Evolutionary conservation across 2,113 vertebrate species (phyloP), one percentile per base, ranked within the genome.

Genomic region (Peromyscus maniculatus): DNA sequence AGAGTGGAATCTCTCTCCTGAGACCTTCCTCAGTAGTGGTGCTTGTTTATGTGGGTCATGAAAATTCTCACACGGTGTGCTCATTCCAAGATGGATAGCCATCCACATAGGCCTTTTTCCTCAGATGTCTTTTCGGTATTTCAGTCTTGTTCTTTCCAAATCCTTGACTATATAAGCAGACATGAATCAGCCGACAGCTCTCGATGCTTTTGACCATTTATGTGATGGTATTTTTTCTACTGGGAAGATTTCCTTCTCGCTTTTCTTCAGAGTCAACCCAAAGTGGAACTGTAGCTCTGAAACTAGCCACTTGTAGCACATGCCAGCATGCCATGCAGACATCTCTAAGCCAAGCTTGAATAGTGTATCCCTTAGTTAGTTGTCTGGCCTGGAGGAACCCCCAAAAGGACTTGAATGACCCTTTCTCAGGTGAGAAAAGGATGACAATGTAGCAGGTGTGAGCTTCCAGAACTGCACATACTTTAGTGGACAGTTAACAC

Each of bases 301-400:
- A 92, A 59, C 39, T 94, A 92, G 39, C 49, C 71, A 87, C 52
- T 89, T 87, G 26, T 52, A 72, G 89, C 71, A 80, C 59, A 52
- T 89, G 24, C 52, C 31, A 94, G 79, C 80, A 87, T 80, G 80
- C 36, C 39, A 3, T 31, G 62, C 13, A 91, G 90, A 39, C 43
- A 92, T 77, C 78, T 95, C 13, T 89, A 93, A 92, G 33, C 80
- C 46, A 96, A 96, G 55, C 7, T 79, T 94, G 36, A 89, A 24
- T 94, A 79, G 36, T 83, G 80, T 88, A 66, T 55, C 49, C 49
- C 39, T 80, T 79, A 91, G 92, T 80, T 79, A 91, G 92, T 96
- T 55, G 74, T 15, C 31, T 87, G 67, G 67, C 91, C 59, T 64
- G 43, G 87, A 67, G n/a, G 36, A 75, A 55, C 11, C 78, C 72